Conservation (phyloP, 2,113 vertebrate genomes). For the Labrus mixtus region DNA sequence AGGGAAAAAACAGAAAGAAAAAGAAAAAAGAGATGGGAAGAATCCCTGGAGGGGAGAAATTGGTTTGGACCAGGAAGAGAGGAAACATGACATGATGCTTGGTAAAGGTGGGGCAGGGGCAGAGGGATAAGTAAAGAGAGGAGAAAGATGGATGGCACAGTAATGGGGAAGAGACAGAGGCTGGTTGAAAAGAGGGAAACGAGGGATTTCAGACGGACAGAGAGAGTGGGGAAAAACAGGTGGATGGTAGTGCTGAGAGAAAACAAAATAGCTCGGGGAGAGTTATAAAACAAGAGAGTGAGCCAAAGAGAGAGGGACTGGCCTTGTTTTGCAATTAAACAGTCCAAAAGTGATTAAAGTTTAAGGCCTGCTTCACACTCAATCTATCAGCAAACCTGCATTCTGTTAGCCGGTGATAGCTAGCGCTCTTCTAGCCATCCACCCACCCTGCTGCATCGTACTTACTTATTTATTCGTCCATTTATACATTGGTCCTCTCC, state of each 20-base stretch:
- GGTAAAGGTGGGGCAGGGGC: neutral
- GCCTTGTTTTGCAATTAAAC: slow-evolving; percentile 36
- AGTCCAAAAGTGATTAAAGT: slow-evolving; percentile 37
- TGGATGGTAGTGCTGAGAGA: slow-evolving; percentile 19
- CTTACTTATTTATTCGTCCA: slow-evolving; percentile 52
- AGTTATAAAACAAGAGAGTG: neutral
- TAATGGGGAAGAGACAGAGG: slow-evolving; percentile 1
- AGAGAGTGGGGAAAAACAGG: neutral
- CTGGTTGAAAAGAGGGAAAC: slow-evolving; percentile 8
- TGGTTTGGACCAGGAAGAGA: neutral
- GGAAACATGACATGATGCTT: slow-evolving; percentile 31
- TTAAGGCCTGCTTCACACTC: slow-evolving; percentile 13
- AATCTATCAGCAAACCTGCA: slow-evolving; percentile 28
- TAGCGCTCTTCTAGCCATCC: neutral
- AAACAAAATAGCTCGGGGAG: slow-evolving; percentile 15
- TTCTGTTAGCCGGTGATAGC: slow-evolving; percentile 5
- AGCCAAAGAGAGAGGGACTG: slow-evolving; percentile 5
- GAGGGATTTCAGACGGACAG: slow-evolving; percentile 9
- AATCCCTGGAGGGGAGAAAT: neutral
- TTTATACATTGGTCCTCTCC: slow-evolving; percentile 50
- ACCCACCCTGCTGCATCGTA: neutral
- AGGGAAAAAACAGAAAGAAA: neutral
- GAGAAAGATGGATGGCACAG: slow-evolving; percentile 39
- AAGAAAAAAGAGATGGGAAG: neutral
- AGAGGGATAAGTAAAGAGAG: neutral